phyloP scores from a whole-genome alignment of 37 sponge, comb jelly and placozoan genomes.

The Mnemiopsis leidyi region DNA sequence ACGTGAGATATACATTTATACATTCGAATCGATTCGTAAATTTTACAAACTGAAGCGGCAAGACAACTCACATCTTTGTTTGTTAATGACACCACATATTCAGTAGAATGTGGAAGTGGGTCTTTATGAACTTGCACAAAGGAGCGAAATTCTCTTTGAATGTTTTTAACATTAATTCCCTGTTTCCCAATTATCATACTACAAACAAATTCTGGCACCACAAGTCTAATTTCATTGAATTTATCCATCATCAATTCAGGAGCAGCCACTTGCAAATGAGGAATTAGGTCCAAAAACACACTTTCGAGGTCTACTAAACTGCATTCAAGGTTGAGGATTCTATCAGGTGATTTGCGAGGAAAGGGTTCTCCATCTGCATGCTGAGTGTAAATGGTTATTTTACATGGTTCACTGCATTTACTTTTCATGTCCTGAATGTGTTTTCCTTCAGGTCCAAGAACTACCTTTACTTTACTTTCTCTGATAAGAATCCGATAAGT shows the following conservation, averaged over 20 bases:
- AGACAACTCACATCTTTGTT: slow-evolving; percentile 1
- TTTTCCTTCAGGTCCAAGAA: slow-evolving; percentile 27
- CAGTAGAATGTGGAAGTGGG: slow-evolving; percentile 5
- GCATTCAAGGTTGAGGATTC: not conserved
- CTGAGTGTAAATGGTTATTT: slow-evolving; percentile 43
- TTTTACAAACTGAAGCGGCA: not conserved
- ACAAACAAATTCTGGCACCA: slow-evolving; percentile 60
- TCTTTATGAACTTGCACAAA: slow-evolving; percentile 49
- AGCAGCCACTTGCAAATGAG: slow-evolving; percentile 9
- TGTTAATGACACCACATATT: slow-evolving; percentile 30
- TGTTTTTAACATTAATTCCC: slow-evolving; percentile 7
- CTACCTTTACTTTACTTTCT: slow-evolving; percentile 50
- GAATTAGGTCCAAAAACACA: not conserved
- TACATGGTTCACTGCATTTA: not conserved
- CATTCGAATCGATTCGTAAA: not conserved
- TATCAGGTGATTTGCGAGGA: slow-evolving; percentile 12
- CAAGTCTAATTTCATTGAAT: slow-evolving; percentile 26
- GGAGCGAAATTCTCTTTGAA: slow-evolving; percentile 11
- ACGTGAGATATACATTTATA: not conserved
- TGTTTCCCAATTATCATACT: slow-evolving; percentile 22
- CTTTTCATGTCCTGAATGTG: not conserved
- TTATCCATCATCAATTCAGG: not conserved
- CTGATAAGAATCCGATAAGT: slow-evolving; percentile 41
- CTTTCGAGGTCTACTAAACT: not conserved
- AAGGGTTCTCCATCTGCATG: slow-evolving; percentile 27